Evolutionary conservation across 2,797 vertebrate genomes (phyloP), one percentile per base, ranked within the genome.

Genomic region (Sebastes melanostomus): DNA sequence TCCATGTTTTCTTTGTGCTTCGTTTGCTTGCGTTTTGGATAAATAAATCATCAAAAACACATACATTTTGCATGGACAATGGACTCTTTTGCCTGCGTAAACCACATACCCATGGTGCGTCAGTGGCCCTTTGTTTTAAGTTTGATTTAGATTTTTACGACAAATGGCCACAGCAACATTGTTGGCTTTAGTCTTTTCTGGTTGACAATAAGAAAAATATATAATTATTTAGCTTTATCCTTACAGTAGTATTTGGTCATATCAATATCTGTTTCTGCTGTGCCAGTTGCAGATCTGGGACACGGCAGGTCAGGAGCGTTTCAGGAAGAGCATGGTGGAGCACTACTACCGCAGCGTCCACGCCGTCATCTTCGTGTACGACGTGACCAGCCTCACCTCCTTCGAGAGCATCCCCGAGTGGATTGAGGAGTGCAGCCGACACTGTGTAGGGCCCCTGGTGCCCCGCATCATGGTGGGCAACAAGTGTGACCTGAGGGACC

Each of bases 241-340:
- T 38, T 38, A 38, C 12, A 38, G 13, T 38, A 38, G 13, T 38
- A 38, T 38, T 38, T 38, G 36, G 12, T 38, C 36, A 52, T 52
- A 52, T 52, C 20, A n/a, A 52, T 52, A 52, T 52, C 50, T 83
- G 10, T 58, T 68, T 72, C 3, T 86, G 46, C 66, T 61, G 29
- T 86, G 42, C 82, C 87, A 96, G 95, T 76, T 96, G 86, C 95
- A 96, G 94, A 95, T 96, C 76, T 96, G 95, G 95, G 96, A 96
- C 89, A 96, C 95, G 0, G 95, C 96, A 1, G 96, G 96, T 46
- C 95, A 96, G 86, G 95, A 96, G 89, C 94, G 96, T 10, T 96
- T 96, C 89, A 87, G 96, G 73, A 95, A 95, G 86, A 96, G 95
- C 90, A 96, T 96, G 95, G 95, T 96, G 89, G 95, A 96, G 80